Percentiles rank a stretch among this genome's conserved stretches.
Conservation (phyloP, 2,113 vertebrate genomes). For the Pagrus major region DNA sequence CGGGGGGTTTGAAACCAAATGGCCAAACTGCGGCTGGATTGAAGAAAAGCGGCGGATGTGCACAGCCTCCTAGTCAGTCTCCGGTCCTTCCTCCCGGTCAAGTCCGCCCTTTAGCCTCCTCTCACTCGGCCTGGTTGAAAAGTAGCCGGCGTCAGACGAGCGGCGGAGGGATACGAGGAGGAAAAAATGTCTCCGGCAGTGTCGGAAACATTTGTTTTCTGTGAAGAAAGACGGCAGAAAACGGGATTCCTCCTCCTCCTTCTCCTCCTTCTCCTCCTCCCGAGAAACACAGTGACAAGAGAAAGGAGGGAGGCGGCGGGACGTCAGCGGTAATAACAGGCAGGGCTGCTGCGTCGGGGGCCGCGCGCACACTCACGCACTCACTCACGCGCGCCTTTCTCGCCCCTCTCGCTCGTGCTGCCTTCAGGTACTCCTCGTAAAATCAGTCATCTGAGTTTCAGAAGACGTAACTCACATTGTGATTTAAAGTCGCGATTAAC, state of each 20-base stretch:
- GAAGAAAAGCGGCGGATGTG: slow-evolving; percentile 54
- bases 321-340: slow-evolving; percentile 57
- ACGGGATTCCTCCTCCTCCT: background rate
- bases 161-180: background rate
- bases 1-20: too few relatives aligned
- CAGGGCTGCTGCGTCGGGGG: slow-evolving; percentile 57
- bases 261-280: slow-evolving; percentile 25
- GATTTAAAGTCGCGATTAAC: background rate
- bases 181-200: background rate
- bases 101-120: slow-evolving; percentile 40
- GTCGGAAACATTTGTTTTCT: background rate
- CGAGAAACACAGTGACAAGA: slow-evolving; percentile 52
- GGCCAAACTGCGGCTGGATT: slow-evolving; percentile 7
- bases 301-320: slow-evolving; percentile 30
- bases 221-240: background rate
- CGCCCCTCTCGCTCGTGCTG: slow-evolving; percentile 8
- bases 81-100: slow-evolving; percentile 28
- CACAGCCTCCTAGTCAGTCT: slow-evolving; percentile 8
- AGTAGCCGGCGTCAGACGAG: background rate
- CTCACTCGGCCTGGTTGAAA: slow-evolving; percentile 8
- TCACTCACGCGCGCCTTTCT: background rate
- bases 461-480: background rate
- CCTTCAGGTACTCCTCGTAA: slow-evolving; percentile 26
- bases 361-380: slow-evolving; percentile 36
- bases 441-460: background rate